Base-by-base conservation (phyloP, 2,888 invertebrate species). In the Diloba caeruleocephala region DNA sequence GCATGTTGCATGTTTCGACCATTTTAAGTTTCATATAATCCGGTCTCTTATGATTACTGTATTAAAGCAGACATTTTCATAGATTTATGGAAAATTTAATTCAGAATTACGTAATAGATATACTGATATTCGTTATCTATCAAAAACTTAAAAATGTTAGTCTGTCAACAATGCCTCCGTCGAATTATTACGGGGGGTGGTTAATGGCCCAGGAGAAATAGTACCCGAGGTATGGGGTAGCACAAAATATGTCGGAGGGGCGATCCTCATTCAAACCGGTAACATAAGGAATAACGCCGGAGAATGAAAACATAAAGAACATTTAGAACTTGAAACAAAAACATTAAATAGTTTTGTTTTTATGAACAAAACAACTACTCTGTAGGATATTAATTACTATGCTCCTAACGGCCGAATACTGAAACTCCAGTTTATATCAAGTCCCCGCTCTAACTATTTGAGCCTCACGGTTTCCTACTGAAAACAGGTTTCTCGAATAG, bases 141-240 rank as follows among this genome's bases (percentile, higher is more conserved):
- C 10, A 5, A 36, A 56, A 42, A 33, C 33, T 32, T 14, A 36
- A 44, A 55, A 49, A 58, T 36, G 41, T 21, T 31, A 21, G 39
- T 31, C 43, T 50, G 46, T 53, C 63, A 68, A 71, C 69, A 44
- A 53, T 52, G 39, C 55, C 21, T 54, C 34, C 56, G 53, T 41
- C 57, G 34, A 67, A 70, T 64, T 71, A 54, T 46, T 43, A 48
- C 60, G 10, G 44, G 26, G 68, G 71, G 71, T 71, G 72, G 64
- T 61, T 71, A 71, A 71, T 71, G 71, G 56, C 31, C 53, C 71
- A 71, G 44, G 61, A 59, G 61, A 71, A 59, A 59, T 70, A 61
- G 46, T 43, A 52, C 51, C 36, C 43, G 15, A 42, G 52, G 55
- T 53, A 52, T 59, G 72, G 61, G 72, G 72, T 68, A 52, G 39